Evolutionary conservation across 2,113 vertebrate genomes (phyloP).

Genomic region (Telmatochromis brachygnathus): DNA sequence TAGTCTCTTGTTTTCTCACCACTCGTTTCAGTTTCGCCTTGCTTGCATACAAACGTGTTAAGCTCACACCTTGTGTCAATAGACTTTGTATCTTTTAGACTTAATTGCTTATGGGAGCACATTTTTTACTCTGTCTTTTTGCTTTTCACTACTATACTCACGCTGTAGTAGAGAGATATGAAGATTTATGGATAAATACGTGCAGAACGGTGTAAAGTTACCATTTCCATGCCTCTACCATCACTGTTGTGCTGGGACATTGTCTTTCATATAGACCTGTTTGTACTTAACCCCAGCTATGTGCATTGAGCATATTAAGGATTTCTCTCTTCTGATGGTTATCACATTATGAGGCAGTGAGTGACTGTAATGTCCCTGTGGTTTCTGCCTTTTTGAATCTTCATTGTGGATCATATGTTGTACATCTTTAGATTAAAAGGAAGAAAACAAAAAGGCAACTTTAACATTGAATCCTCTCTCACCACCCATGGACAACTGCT

Average conservation of each 20-base stretch:
- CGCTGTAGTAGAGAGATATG: not conserved
- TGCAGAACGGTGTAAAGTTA: not conserved
- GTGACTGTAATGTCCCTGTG: not conserved
- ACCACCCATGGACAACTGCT: not conserved
- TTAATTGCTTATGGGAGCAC: not conserved
- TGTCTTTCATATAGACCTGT: not conserved
- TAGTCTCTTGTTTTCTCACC: slow-evolving; percentile 38
- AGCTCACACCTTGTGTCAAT: not conserved
- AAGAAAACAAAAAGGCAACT: not conserved
- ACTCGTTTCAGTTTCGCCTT: slow-evolving; percentile 17
- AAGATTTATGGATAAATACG: not conserved
- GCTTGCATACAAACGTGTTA: slow-evolving; percentile 2
- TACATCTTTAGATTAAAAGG: not conserved
- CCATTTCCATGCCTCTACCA: not conserved
- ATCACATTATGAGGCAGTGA: not conserved
- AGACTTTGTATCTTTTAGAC: not conserved
- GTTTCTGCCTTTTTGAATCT: not conserved
- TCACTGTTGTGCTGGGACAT: not conserved
- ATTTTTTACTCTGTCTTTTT: not conserved
- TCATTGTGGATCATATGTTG: not conserved
- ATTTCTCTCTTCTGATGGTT: not conserved
- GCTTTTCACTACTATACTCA: not conserved
- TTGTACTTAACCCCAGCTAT: not conserved
- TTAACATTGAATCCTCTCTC: not conserved
- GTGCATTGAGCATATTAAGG: not conserved